phyloP scores from a whole-genome alignment of 2,888 invertebrate species.

The Diaphora mendica region DNA sequence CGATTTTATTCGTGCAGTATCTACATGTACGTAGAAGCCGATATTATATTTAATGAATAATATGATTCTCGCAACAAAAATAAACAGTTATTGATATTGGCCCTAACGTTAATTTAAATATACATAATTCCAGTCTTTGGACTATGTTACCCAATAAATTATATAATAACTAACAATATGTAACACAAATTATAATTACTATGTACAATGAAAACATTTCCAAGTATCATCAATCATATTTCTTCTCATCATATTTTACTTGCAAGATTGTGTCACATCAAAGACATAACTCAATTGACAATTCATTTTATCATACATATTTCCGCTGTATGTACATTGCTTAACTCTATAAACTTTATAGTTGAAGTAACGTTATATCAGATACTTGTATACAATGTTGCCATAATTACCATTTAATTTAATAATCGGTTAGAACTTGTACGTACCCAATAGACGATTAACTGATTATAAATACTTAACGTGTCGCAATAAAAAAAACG shows the following conservation, averaged over 20 bases:
- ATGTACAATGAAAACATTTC: neutral
- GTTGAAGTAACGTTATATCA: slow-evolving; percentile 16
- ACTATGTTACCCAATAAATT: neutral
- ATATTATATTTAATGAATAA: neutral
- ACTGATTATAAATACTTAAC: slow-evolving; percentile 9
- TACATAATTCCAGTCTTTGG: neutral
- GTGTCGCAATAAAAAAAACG: neutral
- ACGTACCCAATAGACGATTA: slow-evolving; percentile 26
- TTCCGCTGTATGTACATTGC: neutral
- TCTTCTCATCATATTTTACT: slow-evolving; percentile 1
- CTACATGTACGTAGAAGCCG: slow-evolving; percentile 2
- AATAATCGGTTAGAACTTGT: slow-evolving; percentile 25
- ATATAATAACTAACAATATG: neutral
- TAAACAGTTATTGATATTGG: neutral
- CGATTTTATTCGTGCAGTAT: slow-evolving; percentile 4
- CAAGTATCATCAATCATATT: neutral
- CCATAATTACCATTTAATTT: slow-evolving; percentile 32
- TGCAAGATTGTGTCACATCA: slow-evolving; percentile 9
- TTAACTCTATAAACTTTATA: slow-evolving; percentile 17
- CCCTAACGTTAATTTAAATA: neutral
- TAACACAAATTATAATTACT: neutral
- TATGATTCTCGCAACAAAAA: neutral
- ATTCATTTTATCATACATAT: neutral
- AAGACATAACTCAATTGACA: slow-evolving; percentile 3
- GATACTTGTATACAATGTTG: slow-evolving; percentile 17